phyloP scores from a whole-genome alignment of 1,140 invertebrate species.

The Triops longicaudatus region DNA sequence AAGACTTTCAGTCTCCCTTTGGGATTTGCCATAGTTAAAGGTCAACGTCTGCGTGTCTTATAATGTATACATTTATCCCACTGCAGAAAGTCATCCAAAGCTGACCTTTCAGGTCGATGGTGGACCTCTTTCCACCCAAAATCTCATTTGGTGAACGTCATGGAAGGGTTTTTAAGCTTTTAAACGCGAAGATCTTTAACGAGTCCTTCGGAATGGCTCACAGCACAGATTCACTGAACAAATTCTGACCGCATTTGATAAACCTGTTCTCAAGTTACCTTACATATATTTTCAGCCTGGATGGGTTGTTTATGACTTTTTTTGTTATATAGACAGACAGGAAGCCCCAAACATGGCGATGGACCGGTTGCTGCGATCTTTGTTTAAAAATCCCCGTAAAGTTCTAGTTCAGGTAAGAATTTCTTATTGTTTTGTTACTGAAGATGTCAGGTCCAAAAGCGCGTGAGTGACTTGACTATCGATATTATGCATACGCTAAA shows the following conservation, averaged over 20 bases:
- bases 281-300: not conserved
- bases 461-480: no score
- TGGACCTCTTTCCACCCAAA: no score
- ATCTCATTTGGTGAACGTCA: no score
- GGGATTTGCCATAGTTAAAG: not conserved
- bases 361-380: not conserved
- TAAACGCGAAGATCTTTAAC: no score
- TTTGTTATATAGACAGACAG: not conserved
- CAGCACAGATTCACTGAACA: no score
- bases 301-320: not conserved
- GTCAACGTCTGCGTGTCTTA: not conserved
- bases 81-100: not conserved
- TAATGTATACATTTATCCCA: not conserved
- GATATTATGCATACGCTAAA: no score
- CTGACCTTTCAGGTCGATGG: no score
- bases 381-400: slow-evolving; percentile 27
- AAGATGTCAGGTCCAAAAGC: not conserved
- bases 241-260: no score
- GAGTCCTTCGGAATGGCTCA: no score
- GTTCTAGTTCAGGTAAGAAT: slow-evolving; percentile 25
- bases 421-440: not conserved
- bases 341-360: not conserved
- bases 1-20: no score
- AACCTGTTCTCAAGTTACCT: not conserved
- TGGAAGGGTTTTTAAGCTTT: no score